phyloP scores from a whole-genome alignment of 2,797 vertebrate genomes.

The Callimico goeldii region DNA sequence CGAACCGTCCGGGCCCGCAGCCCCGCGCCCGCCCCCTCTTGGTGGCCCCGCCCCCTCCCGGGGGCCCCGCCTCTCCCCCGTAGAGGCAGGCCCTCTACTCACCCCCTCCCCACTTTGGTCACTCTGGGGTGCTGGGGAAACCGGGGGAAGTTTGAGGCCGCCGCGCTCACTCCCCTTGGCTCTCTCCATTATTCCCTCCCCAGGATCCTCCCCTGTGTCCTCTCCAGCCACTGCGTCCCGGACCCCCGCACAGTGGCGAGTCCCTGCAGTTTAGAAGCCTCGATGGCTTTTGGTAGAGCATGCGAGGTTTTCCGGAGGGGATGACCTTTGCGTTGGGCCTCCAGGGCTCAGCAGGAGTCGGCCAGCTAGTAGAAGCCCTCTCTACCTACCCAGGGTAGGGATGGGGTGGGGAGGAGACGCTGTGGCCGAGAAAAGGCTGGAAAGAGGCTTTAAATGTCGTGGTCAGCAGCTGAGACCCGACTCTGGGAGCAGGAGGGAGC shows the following conservation, averaged over 20 bases:
- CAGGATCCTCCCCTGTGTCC: neutral
- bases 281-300: neutral
- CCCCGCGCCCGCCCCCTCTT: neutral
- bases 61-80: neutral
- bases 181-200: neutral
- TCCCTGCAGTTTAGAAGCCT: neutral
- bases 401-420: neutral
- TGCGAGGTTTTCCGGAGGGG: neutral
- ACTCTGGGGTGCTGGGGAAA: neutral
- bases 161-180: neutral
- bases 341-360: neutral
- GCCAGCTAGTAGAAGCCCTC: neutral
- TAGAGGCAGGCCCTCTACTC: neutral
- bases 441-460: neutral
- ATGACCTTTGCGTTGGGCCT: neutral
- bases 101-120: no score
- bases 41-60: constrained; percentile 47
- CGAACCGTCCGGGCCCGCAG: neutral
- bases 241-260: neutral
- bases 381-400: no score
- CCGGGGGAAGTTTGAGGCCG: neutral
- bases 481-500: neutral
- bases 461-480: neutral
- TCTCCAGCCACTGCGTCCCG: neutral
- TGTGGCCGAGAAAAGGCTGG: neutral